Evolutionary conservation across 2,113 vertebrate species (phyloP).

Genomic region (Lathamus discolor): DNA sequence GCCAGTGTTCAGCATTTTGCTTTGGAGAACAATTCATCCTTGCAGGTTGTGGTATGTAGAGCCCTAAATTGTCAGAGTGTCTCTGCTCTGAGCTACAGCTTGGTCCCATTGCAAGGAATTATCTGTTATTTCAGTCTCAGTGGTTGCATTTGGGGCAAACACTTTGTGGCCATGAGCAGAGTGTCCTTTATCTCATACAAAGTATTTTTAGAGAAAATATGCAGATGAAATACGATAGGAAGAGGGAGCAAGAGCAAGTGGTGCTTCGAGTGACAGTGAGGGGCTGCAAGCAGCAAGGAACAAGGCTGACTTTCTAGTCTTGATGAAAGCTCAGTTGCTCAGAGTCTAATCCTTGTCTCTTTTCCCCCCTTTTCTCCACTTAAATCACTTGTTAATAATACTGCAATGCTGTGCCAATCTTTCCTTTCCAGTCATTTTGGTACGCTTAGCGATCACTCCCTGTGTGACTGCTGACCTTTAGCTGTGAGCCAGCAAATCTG

Average conservation of each 20-base stretch:
- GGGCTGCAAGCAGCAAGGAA: background rate
- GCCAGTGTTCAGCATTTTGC: background rate
- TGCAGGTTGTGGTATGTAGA: background rate
- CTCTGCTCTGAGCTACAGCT: background rate
- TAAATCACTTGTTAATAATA: constrained; percentile 22
- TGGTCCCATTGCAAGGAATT: background rate
- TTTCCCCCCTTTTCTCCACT: background rate
- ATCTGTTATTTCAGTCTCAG: background rate
- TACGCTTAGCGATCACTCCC: background rate
- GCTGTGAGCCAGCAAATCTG: constrained; percentile 39
- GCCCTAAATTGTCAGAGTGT: background rate
- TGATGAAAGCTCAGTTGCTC: constrained; percentile 27
- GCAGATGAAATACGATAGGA: background rate
- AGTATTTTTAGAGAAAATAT: background rate
- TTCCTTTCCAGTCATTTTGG: background rate
- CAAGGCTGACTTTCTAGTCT: constrained; percentile 7
- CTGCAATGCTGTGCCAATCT: background rate
- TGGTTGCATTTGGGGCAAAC: background rate
- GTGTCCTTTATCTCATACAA: background rate
- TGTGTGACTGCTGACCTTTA: constrained; percentile 53
- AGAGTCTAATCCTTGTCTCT: background rate
- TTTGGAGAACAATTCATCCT: background rate
- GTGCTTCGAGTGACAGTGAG: background rate
- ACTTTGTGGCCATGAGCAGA: background rate
- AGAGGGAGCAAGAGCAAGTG: background rate